Conservation (phyloP, 2,888 invertebrate genomes). For the Lochmaea crataegi region DNA sequence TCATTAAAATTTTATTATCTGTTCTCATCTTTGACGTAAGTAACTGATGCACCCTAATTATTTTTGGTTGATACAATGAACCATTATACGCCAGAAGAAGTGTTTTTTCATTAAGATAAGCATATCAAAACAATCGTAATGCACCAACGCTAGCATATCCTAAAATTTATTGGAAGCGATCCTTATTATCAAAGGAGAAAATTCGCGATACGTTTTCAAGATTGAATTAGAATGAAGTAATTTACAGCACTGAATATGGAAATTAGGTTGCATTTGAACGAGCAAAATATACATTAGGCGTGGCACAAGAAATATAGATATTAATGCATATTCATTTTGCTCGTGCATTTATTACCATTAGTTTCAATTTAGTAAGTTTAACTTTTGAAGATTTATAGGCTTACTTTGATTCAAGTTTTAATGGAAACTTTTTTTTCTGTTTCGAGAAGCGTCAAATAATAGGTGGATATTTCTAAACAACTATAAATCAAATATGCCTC, state of each 20-base stretch:
- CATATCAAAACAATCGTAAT: slow-evolving; percentile 26
- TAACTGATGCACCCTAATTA: slow-evolving; percentile 16
- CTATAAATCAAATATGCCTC: too few relatives aligned
- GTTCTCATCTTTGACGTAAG: not conserved
- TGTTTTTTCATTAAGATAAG: slow-evolving; percentile 38
- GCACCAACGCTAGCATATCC: slow-evolving; percentile 4
- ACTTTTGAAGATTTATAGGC: slow-evolving; percentile 26
- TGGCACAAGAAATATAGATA: slow-evolving; percentile 25
- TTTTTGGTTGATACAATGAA: slow-evolving; percentile 14
- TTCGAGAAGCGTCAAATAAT: not conserved
- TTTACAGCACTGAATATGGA: slow-evolving; percentile 33
- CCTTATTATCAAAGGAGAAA: slow-evolving; percentile 30
- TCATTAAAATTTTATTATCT: not conserved
- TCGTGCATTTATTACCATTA: slow-evolving; percentile 29
- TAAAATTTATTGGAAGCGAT: slow-evolving; percentile 30
- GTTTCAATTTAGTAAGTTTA: slow-evolving; percentile 29
- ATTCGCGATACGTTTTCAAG: slow-evolving; percentile 28
- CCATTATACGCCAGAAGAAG: slow-evolving; percentile 17
- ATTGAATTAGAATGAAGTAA: slow-evolving; percentile 32
- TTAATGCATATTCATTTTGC: slow-evolving; percentile 35
- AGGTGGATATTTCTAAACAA: too few relatives aligned
- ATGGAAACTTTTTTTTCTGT: not conserved
- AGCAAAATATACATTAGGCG: slow-evolving; percentile 21
- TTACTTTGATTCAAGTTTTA: not conserved
- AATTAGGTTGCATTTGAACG: slow-evolving; percentile 31